Percentiles rank a stretch among this genome's conserved stretches.
Evolutionary conservation across 2,113 vertebrate genomes (phyloP).

Genomic region (Alouatta palliata): DNA sequence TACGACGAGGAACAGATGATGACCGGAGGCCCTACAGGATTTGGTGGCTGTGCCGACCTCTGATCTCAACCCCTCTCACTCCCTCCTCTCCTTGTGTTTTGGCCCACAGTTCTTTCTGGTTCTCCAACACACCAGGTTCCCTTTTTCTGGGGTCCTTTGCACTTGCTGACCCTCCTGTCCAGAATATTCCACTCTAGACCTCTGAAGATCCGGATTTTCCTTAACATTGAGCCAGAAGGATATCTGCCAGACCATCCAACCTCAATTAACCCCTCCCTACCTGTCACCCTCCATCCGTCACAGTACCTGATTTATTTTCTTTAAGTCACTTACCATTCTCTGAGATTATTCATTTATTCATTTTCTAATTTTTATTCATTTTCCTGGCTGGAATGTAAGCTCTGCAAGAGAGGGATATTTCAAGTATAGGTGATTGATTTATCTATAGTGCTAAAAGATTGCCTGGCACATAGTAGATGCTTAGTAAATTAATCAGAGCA

Average conservation of each 20-base stretch:
- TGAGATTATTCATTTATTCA: background rate
- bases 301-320: background rate
- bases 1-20: background rate
- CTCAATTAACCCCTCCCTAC: background rate
- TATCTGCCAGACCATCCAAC: background rate
- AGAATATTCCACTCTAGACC: background rate
- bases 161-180: background rate
- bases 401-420: background rate
- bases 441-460: background rate
- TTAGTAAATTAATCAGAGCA: constrained; percentile 24
- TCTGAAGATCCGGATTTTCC: background rate
- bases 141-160: background rate
- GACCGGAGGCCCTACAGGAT: background rate
- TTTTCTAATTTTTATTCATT: background rate
- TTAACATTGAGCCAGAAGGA: background rate
- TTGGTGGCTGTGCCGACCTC: background rate
- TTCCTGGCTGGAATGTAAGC: background rate
- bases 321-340: background rate
- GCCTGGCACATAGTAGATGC: background rate
- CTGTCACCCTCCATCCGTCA: background rate
- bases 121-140: background rate
- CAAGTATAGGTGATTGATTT: background rate
- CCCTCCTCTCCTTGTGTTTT: background rate
- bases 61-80: background rate
- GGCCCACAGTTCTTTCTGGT: background rate